Conservation (phyloP, 2,113 vertebrate genomes). For the Morone chrysops region DNA sequence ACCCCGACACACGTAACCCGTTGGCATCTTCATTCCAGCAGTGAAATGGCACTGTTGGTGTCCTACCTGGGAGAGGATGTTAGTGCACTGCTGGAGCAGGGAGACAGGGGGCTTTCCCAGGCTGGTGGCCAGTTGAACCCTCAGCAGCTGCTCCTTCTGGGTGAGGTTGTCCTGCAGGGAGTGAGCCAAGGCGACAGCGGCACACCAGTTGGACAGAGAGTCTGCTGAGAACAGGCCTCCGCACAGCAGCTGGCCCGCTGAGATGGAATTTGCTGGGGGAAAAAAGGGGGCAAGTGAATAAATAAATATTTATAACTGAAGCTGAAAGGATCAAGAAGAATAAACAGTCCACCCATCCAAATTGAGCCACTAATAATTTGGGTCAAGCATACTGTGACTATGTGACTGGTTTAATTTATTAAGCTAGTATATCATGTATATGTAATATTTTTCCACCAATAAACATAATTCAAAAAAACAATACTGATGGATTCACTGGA, state of each 20-base stretch:
- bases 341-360: not conserved
- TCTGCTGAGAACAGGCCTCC: constrained; percentile 96
- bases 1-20: not conserved
- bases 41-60: not conserved
- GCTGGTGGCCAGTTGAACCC: constrained; percentile 96
- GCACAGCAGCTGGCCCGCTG: constrained; percentile 95
- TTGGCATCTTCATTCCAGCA: not conserved
- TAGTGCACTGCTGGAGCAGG: constrained; percentile 97
- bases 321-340: not conserved
- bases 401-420: not conserved
- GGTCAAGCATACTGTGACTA: not conserved
- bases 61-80: constrained; percentile 97
- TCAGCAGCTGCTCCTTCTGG: constrained; percentile 95
- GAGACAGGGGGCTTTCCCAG: constrained; percentile 97
- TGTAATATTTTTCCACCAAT: not conserved
- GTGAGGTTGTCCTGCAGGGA: constrained; percentile 94
- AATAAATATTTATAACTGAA: not conserved
- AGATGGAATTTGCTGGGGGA: constrained; percentile 91
- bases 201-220: constrained; percentile 98
- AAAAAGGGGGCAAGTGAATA: not conserved
- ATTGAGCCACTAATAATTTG: not conserved
- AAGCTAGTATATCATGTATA: no score
- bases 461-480: not conserved
- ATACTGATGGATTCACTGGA: not conserved
- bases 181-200: constrained; percentile 94